Percentiles rank a stretch among this genome's conserved stretches.
These are phyloP conservation scores for Andrena hattorfiana DNA, from an alignment of 2,888 invertebrate genomes.

Conservation along the genomic window DNA sequence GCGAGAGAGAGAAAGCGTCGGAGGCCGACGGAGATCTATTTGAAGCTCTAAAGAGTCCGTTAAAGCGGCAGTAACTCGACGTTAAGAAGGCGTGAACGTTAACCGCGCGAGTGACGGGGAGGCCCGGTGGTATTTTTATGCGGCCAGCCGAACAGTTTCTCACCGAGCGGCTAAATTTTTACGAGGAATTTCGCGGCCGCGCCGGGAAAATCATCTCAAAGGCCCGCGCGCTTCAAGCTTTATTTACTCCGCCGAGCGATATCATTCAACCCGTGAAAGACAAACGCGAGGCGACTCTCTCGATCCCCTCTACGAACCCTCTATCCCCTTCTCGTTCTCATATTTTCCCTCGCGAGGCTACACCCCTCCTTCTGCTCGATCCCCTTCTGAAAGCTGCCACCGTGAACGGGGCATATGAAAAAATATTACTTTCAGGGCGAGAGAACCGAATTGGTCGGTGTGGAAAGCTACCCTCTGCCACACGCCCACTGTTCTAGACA, in stretches of 20 bases:
- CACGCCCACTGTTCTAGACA: too few relatives aligned
- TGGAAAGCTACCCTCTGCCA: too few relatives aligned
- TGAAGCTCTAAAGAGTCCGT: slow-evolving; percentile 81
- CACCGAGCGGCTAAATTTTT: slow-evolving; percentile 49
- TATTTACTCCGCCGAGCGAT: slow-evolving; percentile 29
- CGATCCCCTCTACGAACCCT: not conserved
- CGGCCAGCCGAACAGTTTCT: slow-evolving; percentile 65
- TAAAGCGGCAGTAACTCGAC: slow-evolving; percentile 82
- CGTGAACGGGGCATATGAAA: not conserved
- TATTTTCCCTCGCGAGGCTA: not conserved
- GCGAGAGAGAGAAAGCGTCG: slow-evolving; percentile 27
- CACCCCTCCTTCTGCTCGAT: not conserved
- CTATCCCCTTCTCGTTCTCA: not conserved
- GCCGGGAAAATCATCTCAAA: slow-evolving; percentile 9
- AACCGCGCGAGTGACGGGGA: slow-evolving; percentile 70
- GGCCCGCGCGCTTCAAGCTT: slow-evolving; percentile 13
- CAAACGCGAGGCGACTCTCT: not conserved
- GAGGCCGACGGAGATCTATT: slow-evolving; percentile 76
- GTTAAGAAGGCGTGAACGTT: slow-evolving; percentile 76
- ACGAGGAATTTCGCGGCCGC: slow-evolving; percentile 42
- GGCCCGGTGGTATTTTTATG: slow-evolving; percentile 76
- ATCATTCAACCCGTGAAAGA: slow-evolving; percentile 28
- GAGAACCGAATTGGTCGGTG: too few relatives aligned
- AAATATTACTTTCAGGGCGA: too few relatives aligned
- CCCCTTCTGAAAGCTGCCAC: not conserved